These are phyloP conservation scores for Macrobrachium rosenbergii DNA, from an alignment of 1,140 invertebrate genomes.

Conservation along the genomic window DNA sequence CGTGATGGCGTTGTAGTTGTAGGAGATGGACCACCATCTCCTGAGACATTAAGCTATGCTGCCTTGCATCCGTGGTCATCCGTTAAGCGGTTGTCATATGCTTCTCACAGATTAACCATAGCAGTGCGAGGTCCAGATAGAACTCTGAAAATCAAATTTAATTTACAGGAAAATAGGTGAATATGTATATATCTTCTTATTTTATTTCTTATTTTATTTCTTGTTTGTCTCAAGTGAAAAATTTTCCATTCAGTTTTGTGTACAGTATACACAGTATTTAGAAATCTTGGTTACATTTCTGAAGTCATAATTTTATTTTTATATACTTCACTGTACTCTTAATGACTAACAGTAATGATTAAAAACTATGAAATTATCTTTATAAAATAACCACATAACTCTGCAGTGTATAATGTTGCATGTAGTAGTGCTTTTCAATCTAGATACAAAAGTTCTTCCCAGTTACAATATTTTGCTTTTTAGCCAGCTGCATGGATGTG, in stretches of 20 bases:
- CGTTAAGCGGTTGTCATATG: conserved; percentile 36
- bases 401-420: no score
- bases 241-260: no score
- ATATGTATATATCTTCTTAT: neutral
- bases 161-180: conserved; percentile 51
- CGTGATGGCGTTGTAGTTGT: conserved; percentile 28
- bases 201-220: neutral
- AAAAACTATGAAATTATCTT: neutral
- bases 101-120: conserved; percentile 39
- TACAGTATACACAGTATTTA: no score
- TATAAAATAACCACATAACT: no score
- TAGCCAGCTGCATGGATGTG: no score
- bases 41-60: conserved; percentile 12
- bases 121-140: conserved; percentile 22
- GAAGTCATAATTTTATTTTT: no score
- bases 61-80: conserved; percentile 15
- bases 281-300: no score
- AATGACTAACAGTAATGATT: neutral
- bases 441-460: no score
- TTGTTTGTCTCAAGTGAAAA: no score
- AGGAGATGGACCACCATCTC: neutral
- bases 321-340: neutral
- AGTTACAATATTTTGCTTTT: no score
- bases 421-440: no score
- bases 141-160: conserved; percentile 40